A percentile compares a stretch with the other conserved stretches of the same genome.
phyloP scores from a whole-genome alignment of 2,888 invertebrate species.

The Criorhina ranunculi region DNA sequence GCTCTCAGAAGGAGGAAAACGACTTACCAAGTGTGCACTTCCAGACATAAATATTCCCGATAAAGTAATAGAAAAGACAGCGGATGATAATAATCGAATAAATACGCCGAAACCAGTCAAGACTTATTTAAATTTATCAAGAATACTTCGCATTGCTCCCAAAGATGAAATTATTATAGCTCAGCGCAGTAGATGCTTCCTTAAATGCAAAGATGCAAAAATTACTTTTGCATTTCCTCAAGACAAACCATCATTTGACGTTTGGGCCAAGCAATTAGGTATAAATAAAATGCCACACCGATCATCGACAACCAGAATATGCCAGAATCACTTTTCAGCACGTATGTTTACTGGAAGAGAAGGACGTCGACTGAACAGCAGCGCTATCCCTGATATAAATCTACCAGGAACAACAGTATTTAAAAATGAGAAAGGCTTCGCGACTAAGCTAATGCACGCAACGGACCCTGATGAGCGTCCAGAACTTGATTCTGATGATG shows the following conservation, averaged over 20 bases:
- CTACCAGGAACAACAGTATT: slow-evolving; percentile 26
- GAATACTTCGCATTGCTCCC: not conserved
- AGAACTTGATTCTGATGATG: not conserved
- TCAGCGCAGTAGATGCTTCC: not conserved
- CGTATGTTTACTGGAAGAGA: not conserved
- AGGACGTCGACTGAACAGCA: not conserved
- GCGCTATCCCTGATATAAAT: slow-evolving; percentile 38
- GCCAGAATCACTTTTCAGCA: slow-evolving; percentile 30
- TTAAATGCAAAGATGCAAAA: slow-evolving; percentile 18
- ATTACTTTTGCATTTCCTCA: not conserved
- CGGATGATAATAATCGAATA: not conserved
- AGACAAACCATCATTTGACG: not conserved
- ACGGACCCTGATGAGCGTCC: not conserved
- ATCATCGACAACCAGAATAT: not conserved
- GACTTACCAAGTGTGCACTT: not conserved
- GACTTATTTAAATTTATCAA: not conserved
- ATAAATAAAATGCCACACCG: not conserved
- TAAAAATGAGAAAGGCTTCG: not conserved
- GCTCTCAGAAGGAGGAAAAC: not conserved
- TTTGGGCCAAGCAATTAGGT: slow-evolving; percentile 9
- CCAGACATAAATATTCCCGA: slow-evolving; percentile 20
- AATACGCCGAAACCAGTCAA: not conserved
- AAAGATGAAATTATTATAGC: slow-evolving; percentile 12
- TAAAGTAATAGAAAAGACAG: not conserved
- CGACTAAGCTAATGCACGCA: not conserved